Conservation (phyloP, 1,140 invertebrate species). For the Papilio xuthus region DNA sequence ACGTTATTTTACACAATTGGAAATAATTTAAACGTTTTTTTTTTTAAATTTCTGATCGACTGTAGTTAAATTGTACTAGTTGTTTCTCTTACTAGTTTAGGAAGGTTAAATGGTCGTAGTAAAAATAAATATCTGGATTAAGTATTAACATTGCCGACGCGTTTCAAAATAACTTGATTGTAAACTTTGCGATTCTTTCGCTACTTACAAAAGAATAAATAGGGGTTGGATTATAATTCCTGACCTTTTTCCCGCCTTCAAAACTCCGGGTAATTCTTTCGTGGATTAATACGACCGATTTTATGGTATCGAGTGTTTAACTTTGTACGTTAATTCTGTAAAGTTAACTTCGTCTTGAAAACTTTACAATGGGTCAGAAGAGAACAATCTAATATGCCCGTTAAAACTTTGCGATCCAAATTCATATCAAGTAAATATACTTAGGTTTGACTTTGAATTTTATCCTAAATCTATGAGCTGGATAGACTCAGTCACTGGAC, state of each 20-base stretch:
- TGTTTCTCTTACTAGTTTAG: no score
- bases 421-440: neutral
- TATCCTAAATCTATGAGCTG: neutral
- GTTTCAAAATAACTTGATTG: neutral
- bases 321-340: neutral
- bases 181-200: slow-evolving; percentile 1
- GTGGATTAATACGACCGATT: neutral
- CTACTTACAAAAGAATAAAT: neutral
- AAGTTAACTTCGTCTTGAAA: slow-evolving; percentile 6
- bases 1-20: no score
- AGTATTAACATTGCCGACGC: neutral
- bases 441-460: no score
- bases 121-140: neutral
- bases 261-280: neutral
- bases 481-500: no score
- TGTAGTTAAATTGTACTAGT: no score
- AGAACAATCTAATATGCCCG: neutral
- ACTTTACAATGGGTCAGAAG: neutral
- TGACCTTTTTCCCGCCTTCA: neutral
- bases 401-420: neutral
- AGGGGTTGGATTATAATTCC: neutral
- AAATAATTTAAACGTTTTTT: no score
- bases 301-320: neutral
- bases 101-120: neutral
- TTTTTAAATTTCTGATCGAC: no score